Conservation (phyloP, 2,113 vertebrate genomes). For the Leucoraja erinaceus region DNA sequence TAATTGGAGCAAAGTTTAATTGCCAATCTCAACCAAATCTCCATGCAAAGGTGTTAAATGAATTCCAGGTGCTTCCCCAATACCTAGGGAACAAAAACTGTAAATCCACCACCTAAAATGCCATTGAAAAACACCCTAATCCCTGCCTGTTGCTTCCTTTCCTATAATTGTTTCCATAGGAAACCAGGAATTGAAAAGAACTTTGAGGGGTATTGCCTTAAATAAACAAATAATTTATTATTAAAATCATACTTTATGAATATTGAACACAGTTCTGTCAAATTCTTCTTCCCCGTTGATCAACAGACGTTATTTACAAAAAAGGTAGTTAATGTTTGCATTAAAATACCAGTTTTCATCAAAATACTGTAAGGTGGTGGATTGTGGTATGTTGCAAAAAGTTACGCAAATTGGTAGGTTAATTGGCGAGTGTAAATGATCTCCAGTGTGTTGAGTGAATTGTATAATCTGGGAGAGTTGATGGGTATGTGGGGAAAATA, state of each 20-base stretch:
- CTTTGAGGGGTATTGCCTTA: background rate
- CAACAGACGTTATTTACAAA: background rate
- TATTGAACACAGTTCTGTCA: background rate
- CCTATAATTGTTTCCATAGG: background rate
- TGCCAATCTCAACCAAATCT: background rate
- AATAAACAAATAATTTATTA: background rate
- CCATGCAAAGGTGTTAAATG: background rate
- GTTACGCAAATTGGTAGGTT: background rate
- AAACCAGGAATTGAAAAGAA: background rate
- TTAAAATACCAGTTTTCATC: background rate
- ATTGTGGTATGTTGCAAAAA: background rate
- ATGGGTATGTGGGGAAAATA: no score
- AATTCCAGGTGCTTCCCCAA: background rate
- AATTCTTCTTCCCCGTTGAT: background rate
- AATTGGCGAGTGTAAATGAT: no score
- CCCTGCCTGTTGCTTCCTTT: background rate
- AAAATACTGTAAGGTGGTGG: background rate
- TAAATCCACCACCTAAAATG: background rate
- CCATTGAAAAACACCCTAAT: background rate
- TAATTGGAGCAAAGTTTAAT: background rate
- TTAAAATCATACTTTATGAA: background rate
- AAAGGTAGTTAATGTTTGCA: background rate
- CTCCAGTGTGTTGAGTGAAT: no score
- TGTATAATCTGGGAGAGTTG: no score
- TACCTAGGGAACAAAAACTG: background rate